Base-by-base conservation (phyloP, 2,888 invertebrate species). In the Corbicula japonica region DNA sequence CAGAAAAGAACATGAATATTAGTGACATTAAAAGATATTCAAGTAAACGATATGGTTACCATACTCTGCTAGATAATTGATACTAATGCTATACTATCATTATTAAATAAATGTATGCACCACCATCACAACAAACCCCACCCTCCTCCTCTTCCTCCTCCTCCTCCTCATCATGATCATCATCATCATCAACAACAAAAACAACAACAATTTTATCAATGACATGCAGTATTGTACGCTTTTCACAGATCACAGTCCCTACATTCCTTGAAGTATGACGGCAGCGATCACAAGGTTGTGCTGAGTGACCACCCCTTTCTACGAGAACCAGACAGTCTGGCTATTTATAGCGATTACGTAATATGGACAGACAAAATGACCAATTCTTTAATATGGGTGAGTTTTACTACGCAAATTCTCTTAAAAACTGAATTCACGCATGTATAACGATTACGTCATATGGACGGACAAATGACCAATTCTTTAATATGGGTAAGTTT, bases 221-320 rank as follows among this genome's bases (percentile, higher is more conserved):
- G n/a, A n/a, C n/a, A n/a, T n/a, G n/a, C n/a, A n/a, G n/a, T n/a
- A n/a, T n/a, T n/a, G n/a, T n/a, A n/a, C n/a, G n/a, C n/a, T n/a
- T 15, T 26, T 60, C 52, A 6, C 54, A 83, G 83, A 38, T 83
- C 83, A 0, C 26, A 75, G 34, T 80, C 83, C 12, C 60, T 83
- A 1, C 77, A 83, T 34, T 75, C 77, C 18, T 65, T 83, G 38
- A 75, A 72, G 0, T 83, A 83, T 54, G 77, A 83, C 58, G 83
- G 83, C 0, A 63, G 62, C 10, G 75, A 68, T 54, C 77, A 77
- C 21, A 58, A 28, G 46, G 46, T 52, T 3, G 44, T 83, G 23
- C 56, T 75, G 8, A 21, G 63, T 3, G 26, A 73, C 34, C 54
- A 72, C 28, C 68, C 58, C 18, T 68, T 32, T 21, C 41, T 83